phyloP scores from a whole-genome alignment of 2,888 invertebrate species.

The Caenorhabditis imperialis region DNA sequence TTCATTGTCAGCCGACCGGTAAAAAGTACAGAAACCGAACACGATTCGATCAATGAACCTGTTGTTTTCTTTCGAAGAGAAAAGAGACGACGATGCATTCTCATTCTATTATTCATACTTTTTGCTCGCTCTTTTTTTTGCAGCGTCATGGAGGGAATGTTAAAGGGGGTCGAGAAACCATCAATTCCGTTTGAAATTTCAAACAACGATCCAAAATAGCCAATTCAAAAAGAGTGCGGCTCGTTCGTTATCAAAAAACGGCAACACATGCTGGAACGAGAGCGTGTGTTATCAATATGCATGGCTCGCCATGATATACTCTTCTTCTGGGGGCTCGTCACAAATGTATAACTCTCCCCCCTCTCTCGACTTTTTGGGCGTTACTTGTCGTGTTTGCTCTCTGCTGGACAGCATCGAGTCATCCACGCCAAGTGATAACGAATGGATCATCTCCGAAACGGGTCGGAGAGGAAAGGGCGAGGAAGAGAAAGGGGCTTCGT shows the following conservation, averaged over 20 bases:
- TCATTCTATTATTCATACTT: constrained; percentile 26
- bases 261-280: constrained; percentile 12
- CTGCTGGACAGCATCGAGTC: constrained; percentile 13
- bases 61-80: neutral
- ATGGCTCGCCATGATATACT: constrained; percentile 31
- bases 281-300: constrained; percentile 34
- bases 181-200: too few relatives aligned
- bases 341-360: constrained; percentile 25
- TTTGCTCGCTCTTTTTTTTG: constrained; percentile 15
- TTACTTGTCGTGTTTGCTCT: constrained; percentile 15
- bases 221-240: too few relatives aligned
- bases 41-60: constrained; percentile 13
- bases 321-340: constrained; percentile 13
- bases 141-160: neutral
- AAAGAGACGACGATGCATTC: neutral
- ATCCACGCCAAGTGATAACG: constrained; percentile 2
- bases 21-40: constrained; percentile 8
- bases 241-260: too few relatives aligned
- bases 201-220: too few relatives aligned
- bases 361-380: constrained; percentile 3
- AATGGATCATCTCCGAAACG: neutral
- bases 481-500: too few relatives aligned
- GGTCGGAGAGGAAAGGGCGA: neutral
- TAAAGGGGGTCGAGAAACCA: too few relatives aligned
- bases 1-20: too few relatives aligned